A percentile compares a stretch with the other conserved stretches of the same genome.
phyloP scores from a whole-genome alignment of 2,888 invertebrate genomes.

The Steinernema scapterisci region DNA sequence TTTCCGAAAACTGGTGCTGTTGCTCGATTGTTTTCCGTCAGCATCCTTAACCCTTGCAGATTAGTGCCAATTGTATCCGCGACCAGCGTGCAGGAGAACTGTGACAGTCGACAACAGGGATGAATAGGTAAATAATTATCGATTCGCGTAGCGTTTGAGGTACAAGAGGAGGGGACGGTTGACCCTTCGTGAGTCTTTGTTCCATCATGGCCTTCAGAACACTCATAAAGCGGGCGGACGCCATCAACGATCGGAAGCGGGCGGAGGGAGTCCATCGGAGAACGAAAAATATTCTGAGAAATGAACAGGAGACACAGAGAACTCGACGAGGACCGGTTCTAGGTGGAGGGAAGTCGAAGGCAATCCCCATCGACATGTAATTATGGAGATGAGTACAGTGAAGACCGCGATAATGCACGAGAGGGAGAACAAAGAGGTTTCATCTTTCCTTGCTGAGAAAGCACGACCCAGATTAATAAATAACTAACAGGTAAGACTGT shows the following conservation, averaged over 20 bases:
- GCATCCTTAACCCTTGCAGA: too few relatives aligned
- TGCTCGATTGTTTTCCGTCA: too few relatives aligned
- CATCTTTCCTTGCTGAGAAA: too few relatives aligned
- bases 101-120: conserved; percentile 16
- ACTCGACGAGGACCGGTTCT: conserved; percentile 22
- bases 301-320: too few relatives aligned
- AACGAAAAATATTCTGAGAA: background rate
- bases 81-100: background rate
- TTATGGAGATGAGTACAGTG: background rate
- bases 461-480: too few relatives aligned
- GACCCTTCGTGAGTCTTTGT: conserved; percentile 27
- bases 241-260: background rate
- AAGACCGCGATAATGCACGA: too few relatives aligned
- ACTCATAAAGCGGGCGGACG: conserved; percentile 8
- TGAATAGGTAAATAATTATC: conserved; percentile 28
- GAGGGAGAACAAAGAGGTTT: too few relatives aligned
- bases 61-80: too few relatives aligned
- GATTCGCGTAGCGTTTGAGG: conserved; percentile 19
- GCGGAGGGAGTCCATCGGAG: background rate
- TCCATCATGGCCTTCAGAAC: background rate
- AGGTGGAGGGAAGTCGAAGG: background rate
- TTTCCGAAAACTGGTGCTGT: too few relatives aligned
- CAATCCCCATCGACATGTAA: background rate
- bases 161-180: conserved; percentile 1
- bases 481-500: too few relatives aligned